phyloP scores from a whole-genome alignment of 2,888 invertebrate genomes.

The Metopia argyrocephala region DNA sequence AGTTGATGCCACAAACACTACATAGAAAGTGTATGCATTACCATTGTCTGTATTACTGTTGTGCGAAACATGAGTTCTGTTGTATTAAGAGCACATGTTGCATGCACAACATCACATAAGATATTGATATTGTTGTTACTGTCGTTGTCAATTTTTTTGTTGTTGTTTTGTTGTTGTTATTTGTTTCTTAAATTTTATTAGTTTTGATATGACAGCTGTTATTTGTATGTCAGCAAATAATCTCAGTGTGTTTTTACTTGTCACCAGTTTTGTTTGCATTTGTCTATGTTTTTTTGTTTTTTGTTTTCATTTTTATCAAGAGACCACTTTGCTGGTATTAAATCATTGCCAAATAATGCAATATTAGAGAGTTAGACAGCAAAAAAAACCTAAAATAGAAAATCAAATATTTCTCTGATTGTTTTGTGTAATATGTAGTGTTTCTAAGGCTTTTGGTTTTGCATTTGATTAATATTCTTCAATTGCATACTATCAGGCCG shows the following conservation, averaged over 20 bases:
- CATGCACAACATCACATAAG: constrained; percentile 18
- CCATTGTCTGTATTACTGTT: not conserved
- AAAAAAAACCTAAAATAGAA: not conserved
- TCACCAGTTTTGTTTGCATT: constrained; percentile 32
- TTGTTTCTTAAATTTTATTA: constrained; percentile 54
- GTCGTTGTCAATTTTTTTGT: no score
- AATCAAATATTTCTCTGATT: constrained; percentile 2
- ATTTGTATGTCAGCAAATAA: constrained; percentile 61
- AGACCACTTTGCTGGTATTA: not conserved
- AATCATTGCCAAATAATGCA: constrained; percentile 40
- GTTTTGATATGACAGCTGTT: constrained; percentile 64
- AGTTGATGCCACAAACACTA: not conserved
- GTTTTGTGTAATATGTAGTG: no score
- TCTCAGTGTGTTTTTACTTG: constrained; percentile 42
- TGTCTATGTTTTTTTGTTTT: not conserved
- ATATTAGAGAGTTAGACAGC: constrained; percentile 8
- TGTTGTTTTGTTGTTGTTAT: no score
- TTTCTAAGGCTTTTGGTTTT: no score
- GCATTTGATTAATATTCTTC: no score
- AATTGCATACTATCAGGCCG: no score
- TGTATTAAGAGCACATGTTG: constrained; percentile 45
- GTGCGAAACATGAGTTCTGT: no score
- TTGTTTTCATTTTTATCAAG: not conserved
- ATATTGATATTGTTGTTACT: constrained; percentile 9
- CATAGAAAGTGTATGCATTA: no score